Base-by-base conservation (phyloP, 1,140 invertebrate genomes). In the Lucilia sericata region DNA sequence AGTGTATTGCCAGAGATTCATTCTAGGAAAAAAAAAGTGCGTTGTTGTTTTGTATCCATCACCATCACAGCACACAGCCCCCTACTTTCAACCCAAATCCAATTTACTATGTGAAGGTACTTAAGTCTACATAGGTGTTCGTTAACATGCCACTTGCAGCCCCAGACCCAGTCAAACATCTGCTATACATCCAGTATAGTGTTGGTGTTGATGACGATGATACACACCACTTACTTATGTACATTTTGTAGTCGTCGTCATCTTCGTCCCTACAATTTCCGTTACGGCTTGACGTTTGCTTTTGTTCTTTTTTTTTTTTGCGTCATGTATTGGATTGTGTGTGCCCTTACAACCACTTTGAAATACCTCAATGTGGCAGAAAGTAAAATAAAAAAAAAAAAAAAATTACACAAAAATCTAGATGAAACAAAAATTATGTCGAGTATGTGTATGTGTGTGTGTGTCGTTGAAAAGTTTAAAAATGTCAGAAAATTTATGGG, bases 311-410 rank as follows among this genome's bases (percentile, higher is more conserved):
- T 49, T 49, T 49, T 49, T 14, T 49, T 12, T 49, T 49, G 12
- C 13, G 14, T 1, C 17, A 17, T 14, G 13, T 55, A n/a, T n/a
- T 12, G 51, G 2, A 55, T 55, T 55, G 17, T 55, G 17, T 55
- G 51, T 55, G 51, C 51, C 51, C 51, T 55, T 55, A 55, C 51
- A 55, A 55, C 51, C 51, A 55, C 51, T 55, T 55, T 55, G 51
- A 14, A 55, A 14, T 55, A 55, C 51, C 51, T 55, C 51, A 55
- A 55, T 55, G 51, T 55, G 42, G 42, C 42, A 42, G 5, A 42
- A 42, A 42, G 42, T 42, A 42, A 42, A 42, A 42, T 7, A 2
- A 42, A 2, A 55, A 55, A 12, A 55, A 17, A 13, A 17, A 51
- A 12, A 51, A 51, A 12, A 51, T 7, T 7, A 12, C 12, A 51